Base-by-base conservation (phyloP, 1,140 invertebrate genomes). In the Lepidotrigona ventralis region DNA sequence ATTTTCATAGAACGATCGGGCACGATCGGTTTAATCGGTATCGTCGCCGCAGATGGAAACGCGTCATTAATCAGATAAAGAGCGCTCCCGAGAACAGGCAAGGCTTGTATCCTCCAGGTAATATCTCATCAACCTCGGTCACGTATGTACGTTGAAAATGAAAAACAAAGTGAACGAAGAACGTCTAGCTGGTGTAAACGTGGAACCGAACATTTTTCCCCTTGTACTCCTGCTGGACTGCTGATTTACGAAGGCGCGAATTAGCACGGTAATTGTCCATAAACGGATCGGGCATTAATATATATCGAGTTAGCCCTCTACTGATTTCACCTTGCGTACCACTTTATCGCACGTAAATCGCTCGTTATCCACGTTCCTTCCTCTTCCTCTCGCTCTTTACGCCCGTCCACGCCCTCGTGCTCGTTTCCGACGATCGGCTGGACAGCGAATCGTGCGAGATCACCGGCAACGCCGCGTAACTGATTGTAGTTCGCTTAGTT, bases 31-130 rank as follows among this genome's bases (percentile, higher is more conserved):
- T 54, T 60, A 56, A 39, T 53, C 33, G 33, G 33, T 72, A 86
- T 76, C 78, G 84, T 56, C 33, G 29, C 56, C 15, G 53, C 39
- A 78, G 74, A 85, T 85, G 63, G 56, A 86, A 86, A 73, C 60
- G 74, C 33, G 58, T 86, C 79, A 29, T 86, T 86, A 86, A 78
- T 86, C 69, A 85, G 83, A 85, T 86, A 82, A 46, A 83, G 63
- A 17, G 26, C n/a, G 21, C 29, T 46, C 23, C n/a, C 11, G 72
- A 11, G 69, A 86, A 81, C 78, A 54, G 26, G 26, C 17, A 75
- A 64, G 58, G 51, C 17, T 46, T 46, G 66, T 77, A 81, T 70
- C 58, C 58, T 15, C 64, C 71, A 33, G 33, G 66, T 64, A 64
- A 86, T 81, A 84, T 77, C 60, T 80, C 66, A 79, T 39, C 76